Evolutionary conservation across 2,113 vertebrate species (phyloP).

Genomic region (Camarhynchus parvulus): DNA sequence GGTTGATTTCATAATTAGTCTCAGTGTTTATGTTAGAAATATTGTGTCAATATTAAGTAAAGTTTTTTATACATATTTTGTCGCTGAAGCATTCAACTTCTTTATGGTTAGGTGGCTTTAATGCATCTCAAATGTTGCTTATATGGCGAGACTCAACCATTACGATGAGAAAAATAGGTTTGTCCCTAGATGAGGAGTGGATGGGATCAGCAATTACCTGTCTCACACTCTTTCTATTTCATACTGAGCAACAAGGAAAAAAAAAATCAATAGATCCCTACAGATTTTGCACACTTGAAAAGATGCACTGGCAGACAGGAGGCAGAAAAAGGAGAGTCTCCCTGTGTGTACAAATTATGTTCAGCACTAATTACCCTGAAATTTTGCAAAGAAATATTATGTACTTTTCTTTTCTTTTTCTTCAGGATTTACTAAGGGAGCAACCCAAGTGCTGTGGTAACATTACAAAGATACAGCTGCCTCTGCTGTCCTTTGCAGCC

Average conservation of each 20-base stretch:
- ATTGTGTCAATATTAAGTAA: constrained; percentile 48
- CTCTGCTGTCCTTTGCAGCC: not conserved
- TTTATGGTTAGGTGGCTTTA: not conserved
- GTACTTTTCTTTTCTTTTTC: not conserved
- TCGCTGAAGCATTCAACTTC: not conserved
- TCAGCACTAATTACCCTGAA: not conserved
- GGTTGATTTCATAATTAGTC: constrained; percentile 57
- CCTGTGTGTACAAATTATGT: not conserved
- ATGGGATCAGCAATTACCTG: not conserved
- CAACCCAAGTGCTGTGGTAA: not conserved
- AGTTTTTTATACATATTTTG: constrained; percentile 32
- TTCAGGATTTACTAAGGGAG: not conserved
- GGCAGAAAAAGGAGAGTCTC: not conserved
- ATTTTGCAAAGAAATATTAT: not conserved
- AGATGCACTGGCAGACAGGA: not conserved
- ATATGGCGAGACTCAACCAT: not conserved
- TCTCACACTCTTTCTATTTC: not conserved
- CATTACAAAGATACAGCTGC: not conserved
- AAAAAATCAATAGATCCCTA: not conserved
- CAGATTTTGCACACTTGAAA: not conserved
- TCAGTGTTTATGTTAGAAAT: constrained; percentile 4
- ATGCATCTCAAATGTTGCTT: not conserved
- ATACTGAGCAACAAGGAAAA: not conserved
- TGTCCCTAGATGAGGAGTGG: not conserved
- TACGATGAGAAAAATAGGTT: not conserved